Base-by-base conservation (phyloP, 2,113 vertebrate species). In the Gnathonemus echidnorhynchus region DNA sequence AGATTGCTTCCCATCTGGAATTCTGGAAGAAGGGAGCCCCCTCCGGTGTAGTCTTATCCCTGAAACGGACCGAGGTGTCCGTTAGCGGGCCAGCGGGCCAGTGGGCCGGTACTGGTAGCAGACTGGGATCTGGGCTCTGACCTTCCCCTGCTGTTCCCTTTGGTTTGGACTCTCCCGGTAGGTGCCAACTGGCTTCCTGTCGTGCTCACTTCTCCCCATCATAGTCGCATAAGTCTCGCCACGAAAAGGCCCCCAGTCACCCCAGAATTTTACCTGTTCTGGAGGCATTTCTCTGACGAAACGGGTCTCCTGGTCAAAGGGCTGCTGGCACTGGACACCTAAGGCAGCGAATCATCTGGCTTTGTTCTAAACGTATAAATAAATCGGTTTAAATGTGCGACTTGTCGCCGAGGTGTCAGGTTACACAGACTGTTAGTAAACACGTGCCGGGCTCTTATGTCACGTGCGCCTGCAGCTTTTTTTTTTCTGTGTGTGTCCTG, bases 151-250 rank as follows among this genome's bases (percentile, higher is more conserved):
- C 84, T n/a, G 42, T 86, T 86, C 45, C 11, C 24, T 86, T 86
- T 48, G 42, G 46, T 45, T 45, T 45, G 83, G 83, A 21, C 83
- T 49, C 19, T 86, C 48, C 10, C 4, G 21, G 35, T 42, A 80
- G 74, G 74, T 80, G 74, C 74, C 74, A 80, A 19, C 74, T 86
- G 21, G 24, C 84, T 86, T 86, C 84, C 46, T 49, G 83, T 48
- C 83, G 46, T 50, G 45, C 24, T 31, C 35, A 35, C 35, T 42
- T 42, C 35, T 42, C 35, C 74, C 35, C 4, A 2, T 42, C n/a
- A 17, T 80, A n/a, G 74, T 39, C 31, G 17, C 27, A 27, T 4
- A 15, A 70, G 66, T 35, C 66, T n/a, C 0, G 9, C 27, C 74
- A 8, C 6, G 70, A 39, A 17, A 39, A 19, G 74, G 15, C 74